Evolutionary conservation across 2,888 invertebrate genomes (phyloP).

Genomic region (Athalia circularis): DNA sequence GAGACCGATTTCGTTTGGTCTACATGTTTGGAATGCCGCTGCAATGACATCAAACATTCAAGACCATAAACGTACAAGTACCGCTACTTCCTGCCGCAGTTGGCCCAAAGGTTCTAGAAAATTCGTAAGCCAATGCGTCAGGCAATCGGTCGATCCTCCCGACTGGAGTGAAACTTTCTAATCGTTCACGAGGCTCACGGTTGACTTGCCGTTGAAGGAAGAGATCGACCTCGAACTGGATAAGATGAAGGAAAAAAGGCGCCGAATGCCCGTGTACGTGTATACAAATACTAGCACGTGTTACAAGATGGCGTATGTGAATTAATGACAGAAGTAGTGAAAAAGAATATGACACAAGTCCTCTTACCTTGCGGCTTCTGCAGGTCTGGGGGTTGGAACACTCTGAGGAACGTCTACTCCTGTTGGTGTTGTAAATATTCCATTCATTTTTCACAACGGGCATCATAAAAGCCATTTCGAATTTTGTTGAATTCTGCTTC

Average conservation of each 20-base stretch:
- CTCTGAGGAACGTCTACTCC: conserved; percentile 86
- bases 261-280: not conserved
- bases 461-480: conserved; percentile 94
- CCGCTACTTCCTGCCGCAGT: conserved; percentile 27
- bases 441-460: conserved; percentile 95
- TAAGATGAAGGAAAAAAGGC: not conserved
- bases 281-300: conserved; percentile 29
- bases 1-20: not conserved
- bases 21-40: not conserved
- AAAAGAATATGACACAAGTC: not conserved
- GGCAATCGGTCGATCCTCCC: not conserved
- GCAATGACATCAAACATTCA: not conserved
- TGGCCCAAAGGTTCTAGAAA: conserved; percentile 36
- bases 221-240: not conserved
- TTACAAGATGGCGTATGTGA: conserved; percentile 32
- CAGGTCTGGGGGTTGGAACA: conserved; percentile 80
- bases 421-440: conserved; percentile 92
- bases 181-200: not conserved
- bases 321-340: not conserved
- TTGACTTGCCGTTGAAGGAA: conserved; percentile 10
- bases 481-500: not conserved
- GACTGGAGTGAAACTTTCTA: conserved; percentile 32
- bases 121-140: conserved; percentile 7
- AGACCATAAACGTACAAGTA: not conserved
- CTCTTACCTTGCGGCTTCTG: conserved; percentile 79